These are phyloP conservation scores for Pandemis cinnamomeana DNA, from an alignment of 2,888 invertebrate species.

Conservation along the genomic window DNA sequence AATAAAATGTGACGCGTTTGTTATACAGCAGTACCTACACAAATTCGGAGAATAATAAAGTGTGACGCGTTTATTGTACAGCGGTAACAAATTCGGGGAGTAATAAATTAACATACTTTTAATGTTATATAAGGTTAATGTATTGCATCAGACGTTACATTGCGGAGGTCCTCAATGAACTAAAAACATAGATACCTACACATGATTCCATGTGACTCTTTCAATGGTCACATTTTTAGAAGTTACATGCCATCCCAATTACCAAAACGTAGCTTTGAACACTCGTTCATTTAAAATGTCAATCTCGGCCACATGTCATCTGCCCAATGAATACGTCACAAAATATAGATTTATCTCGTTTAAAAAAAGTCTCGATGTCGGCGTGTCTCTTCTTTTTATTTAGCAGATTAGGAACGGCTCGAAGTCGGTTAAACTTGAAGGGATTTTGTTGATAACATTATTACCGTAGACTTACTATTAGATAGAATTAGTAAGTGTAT, in stretches of 20 bases:
- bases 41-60: no score
- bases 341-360: slow-evolving; percentile 45
- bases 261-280: background rate
- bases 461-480: background rate
- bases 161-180: no score
- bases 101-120: no score
- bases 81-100: no score
- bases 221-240: background rate
- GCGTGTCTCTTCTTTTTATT: slow-evolving; percentile 27
- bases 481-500: no score
- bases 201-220: background rate
- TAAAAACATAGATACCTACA: no score
- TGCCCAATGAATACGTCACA: slow-evolving; percentile 48
- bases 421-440: slow-evolving; percentile 44
- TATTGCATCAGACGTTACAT: no score
- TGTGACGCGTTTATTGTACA: no score
- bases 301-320: slow-evolving; percentile 43
- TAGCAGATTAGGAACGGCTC: slow-evolving; percentile 45
- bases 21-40: no score
- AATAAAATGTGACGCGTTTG: no score
- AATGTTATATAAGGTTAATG: no score
- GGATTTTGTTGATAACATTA: slow-evolving; percentile 25
- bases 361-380: slow-evolving; percentile 33
- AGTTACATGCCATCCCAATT: background rate
- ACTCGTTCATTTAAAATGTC: slow-evolving; percentile 34